Base-by-base conservation (phyloP, 2,888 invertebrate species). In the Kuschelorhynchus macadamiae region DNA sequence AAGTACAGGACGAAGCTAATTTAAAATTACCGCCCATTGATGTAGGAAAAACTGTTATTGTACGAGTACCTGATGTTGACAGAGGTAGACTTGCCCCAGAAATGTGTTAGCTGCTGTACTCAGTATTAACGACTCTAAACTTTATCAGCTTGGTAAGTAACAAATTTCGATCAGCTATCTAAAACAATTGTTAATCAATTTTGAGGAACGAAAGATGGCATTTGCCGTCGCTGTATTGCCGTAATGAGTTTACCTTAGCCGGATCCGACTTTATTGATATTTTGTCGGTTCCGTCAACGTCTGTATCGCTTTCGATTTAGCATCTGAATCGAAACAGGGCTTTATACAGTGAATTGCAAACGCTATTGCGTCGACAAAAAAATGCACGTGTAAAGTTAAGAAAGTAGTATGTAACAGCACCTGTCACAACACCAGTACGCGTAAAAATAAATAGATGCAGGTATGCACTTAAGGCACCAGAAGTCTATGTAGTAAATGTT, bases 171-270 rank as follows among this genome's bases (percentile, higher is more conserved):
- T 25, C 25, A 25, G 25, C 25, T 25, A 25, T 25, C 7, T 25
- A 25, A 25, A 3, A 25, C 7, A 25, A 25, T 3, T 25, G 3
- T 25, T 25, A 25, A 25, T 25, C 25, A 3, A 25, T 25, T 25
- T 25, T 25, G 4, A 25, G 25, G 25, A 25, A 25, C 25, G 25
- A 25, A 25, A 25, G 25, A 25, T 25, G 56, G 16, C 39, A 46
- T 60, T 64, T 64, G 44, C 44, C 62, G 49, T 39, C 46, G 8
- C 49, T 61, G 25, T 64, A 61, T 47, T 60, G 36, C 25, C 64
- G 64, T 36, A 64, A 64, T 61, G 64, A 64, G 30, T 64, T 64
- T 64, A 47, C 47, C 2, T 39, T 62, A 30, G 55, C 55, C 62
- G 62, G 59, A 30, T 62, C 55, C 18, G 30, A 62, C 33, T 62